Evolutionary conservation across 1,140 invertebrate species (phyloP).

Genomic region (Laodelphax striatellus): DNA sequence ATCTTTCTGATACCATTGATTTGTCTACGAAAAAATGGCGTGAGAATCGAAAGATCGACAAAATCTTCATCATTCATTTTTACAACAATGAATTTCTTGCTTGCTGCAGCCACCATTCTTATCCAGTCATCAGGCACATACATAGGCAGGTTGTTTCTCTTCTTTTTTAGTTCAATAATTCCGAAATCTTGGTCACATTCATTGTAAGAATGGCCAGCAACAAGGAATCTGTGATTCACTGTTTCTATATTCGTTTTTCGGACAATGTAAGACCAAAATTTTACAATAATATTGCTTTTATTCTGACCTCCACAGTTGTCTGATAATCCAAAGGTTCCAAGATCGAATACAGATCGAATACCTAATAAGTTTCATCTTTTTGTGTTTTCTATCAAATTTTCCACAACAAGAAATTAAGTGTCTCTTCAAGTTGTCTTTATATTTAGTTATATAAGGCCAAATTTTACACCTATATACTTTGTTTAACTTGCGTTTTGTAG

Average conservation of each 20-base stretch:
- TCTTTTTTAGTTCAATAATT: neutral
- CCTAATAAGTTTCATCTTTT: too few relatives aligned
- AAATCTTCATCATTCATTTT: constrained; percentile 4
- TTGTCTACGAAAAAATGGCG: neutral
- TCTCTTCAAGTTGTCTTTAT: too few relatives aligned
- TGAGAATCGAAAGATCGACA: neutral
- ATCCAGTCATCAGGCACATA: neutral
- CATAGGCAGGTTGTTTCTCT: neutral
- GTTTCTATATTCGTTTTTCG: neutral
- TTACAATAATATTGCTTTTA: neutral
- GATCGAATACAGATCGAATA: too few relatives aligned
- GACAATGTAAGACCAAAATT: neutral
- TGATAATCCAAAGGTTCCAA: too few relatives aligned
- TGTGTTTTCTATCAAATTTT: too few relatives aligned
- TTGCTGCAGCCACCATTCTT: neutral
- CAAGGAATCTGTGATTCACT: neutral
- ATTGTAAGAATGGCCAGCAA: constrained; percentile 1
- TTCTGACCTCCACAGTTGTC: constrained; percentile 4
- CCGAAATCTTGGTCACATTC: constrained; percentile 5
- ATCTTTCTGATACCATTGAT: neutral
- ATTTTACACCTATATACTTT: too few relatives aligned
- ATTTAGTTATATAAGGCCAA: too few relatives aligned
- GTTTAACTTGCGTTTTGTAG: too few relatives aligned
- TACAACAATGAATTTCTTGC: neutral
- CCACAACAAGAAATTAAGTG: too few relatives aligned